Conservation (phyloP, 1,140 invertebrate species). For the Phortica variegata region DNA sequence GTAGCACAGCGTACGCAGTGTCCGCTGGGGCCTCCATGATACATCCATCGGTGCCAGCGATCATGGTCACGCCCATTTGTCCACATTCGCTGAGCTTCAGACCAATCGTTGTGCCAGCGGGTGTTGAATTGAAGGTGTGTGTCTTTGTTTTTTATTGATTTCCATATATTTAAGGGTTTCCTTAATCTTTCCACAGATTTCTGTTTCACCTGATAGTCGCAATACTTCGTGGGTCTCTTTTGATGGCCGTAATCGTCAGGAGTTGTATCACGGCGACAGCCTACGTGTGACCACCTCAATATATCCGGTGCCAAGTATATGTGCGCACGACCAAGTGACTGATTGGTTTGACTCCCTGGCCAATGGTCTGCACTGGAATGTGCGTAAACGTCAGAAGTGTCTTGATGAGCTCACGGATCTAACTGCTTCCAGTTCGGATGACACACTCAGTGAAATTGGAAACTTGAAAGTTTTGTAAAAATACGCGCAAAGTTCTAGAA, state of each 20-base stretch:
- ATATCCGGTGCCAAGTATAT: slow-evolving; percentile 94
- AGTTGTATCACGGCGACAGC: slow-evolving; percentile 89
- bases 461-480: slow-evolving; percentile 29
- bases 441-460: slow-evolving; percentile 76
- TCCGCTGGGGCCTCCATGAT: slow-evolving; percentile 98
- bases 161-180: too few species aligned
- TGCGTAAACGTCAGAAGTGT: slow-evolving; percentile 88
- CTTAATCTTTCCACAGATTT: slow-evolving; percentile 85
- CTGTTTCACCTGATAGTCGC: slow-evolving; percentile 87
- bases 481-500: too few species aligned
- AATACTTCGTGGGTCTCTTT: slow-evolving; percentile 96
- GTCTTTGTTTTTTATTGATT: too few species aligned
- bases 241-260: slow-evolving; percentile 90
- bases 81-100: slow-evolving; percentile 93
- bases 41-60: slow-evolving; percentile 93
- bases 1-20: slow-evolving; percentile 94
- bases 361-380: slow-evolving; percentile 96
- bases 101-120: slow-evolving; percentile 94
- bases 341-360: slow-evolving; percentile 97
- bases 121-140: slow-evolving; percentile 88
- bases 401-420: slow-evolving; percentile 83
- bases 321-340: slow-evolving; percentile 89
- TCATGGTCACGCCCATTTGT: slow-evolving; percentile 96
- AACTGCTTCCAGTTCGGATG: slow-evolving; percentile 78
- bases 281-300: slow-evolving; percentile 93